These are phyloP conservation scores for Nyctibius bracteatus DNA, from an alignment of 2,113 vertebrate species.

Conservation along the genomic window DNA sequence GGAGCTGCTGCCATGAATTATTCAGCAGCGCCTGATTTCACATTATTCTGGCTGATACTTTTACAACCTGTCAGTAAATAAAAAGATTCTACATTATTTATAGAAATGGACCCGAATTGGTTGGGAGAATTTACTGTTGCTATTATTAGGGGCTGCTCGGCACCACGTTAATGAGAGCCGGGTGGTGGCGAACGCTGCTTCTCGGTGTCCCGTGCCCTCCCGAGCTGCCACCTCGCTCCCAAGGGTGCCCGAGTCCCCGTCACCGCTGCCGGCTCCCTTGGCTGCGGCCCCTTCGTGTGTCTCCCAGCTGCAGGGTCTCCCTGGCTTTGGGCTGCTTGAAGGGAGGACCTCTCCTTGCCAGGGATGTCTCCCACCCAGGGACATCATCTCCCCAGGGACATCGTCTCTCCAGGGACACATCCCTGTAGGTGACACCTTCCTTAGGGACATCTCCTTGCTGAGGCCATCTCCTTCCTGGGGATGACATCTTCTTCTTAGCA, in stretches of 20 bases:
- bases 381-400: no score
- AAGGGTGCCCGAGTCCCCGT: not conserved
- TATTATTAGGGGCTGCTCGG: conserved; percentile 63
- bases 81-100: conserved; percentile 84
- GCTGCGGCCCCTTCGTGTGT: fast-evolving
- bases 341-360: fast-evolving
- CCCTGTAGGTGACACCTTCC: no score
- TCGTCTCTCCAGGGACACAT: not conserved
- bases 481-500: not conserved
- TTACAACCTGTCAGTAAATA: conserved; percentile 86
- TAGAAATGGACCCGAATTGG: conserved; percentile 70
- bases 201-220: not conserved
- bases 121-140: conserved; percentile 67
- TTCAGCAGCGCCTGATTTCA: conserved; percentile 74
- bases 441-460: not conserved
- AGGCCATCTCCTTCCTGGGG: no score
- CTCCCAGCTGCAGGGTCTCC: not conserved
- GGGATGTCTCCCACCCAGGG: not conserved
- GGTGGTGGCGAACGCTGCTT: not conserved
- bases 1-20: conserved; percentile 60
- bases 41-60: conserved; percentile 80
- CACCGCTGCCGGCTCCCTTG: not conserved
- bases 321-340: not conserved
- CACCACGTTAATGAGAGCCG: not conserved
- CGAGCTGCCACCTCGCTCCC: not conserved